Evolutionary conservation across 2,888 invertebrate species (phyloP).

Genomic region (Anarsia innoxiella): DNA sequence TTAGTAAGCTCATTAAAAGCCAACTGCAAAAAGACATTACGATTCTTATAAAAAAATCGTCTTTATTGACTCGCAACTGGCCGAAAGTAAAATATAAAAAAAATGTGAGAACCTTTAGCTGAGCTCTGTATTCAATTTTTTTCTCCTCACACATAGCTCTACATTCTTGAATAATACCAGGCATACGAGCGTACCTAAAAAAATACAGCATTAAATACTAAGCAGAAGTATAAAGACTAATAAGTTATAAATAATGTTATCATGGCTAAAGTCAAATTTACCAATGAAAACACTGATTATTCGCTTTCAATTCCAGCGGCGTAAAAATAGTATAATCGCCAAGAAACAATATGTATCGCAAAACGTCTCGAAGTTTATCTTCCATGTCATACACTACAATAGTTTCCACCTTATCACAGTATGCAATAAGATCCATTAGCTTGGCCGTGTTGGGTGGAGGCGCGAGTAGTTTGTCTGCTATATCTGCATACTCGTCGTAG

Average conservation of each 20-base stretch:
- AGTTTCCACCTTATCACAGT: constrained; percentile 83
- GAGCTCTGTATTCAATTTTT: constrained; percentile 89
- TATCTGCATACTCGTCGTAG: constrained; percentile 87
- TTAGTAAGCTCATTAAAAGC: too few species aligned
- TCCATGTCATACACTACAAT: constrained; percentile 83
- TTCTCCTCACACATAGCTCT: constrained; percentile 86
- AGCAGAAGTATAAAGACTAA: constrained; percentile 2
- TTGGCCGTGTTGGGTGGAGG: constrained; percentile 89
- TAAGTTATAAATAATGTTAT: not conserved
- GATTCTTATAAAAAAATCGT: too few species aligned
- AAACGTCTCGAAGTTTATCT: constrained; percentile 78
- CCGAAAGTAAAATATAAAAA: too few species aligned
- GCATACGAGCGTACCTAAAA: constrained; percentile 83
- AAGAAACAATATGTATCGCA: constrained; percentile 87
- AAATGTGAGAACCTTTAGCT: constrained; percentile 83
- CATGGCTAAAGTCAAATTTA: constrained; percentile 25
- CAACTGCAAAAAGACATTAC: too few species aligned
- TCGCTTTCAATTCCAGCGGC: constrained; percentile 90
- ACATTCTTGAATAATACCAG: constrained; percentile 88
- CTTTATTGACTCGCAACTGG: too few species aligned
- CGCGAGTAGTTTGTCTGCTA: constrained; percentile 85
- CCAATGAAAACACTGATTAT: constrained; percentile 92
- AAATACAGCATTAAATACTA: not conserved
- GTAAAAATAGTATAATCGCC: constrained; percentile 88
- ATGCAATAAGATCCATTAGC: constrained; percentile 87